Evolutionary conservation across 2,113 vertebrate species (phyloP).

Genomic region (Pipa parva): DNA sequence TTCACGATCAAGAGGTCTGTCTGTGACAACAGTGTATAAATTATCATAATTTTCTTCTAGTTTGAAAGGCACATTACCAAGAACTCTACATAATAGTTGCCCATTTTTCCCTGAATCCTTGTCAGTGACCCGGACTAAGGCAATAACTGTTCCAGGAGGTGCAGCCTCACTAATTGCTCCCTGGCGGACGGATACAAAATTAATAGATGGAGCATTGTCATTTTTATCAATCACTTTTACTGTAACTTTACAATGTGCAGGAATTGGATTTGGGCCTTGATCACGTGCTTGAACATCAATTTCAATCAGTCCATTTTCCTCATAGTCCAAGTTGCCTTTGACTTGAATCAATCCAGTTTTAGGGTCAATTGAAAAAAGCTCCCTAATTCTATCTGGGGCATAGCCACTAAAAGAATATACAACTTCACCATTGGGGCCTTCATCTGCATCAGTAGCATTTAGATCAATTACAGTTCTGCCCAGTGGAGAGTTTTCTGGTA

Average conservation of each 20-base stretch:
- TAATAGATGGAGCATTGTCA: slow-evolving; percentile 92
- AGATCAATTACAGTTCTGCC: slow-evolving; percentile 89
- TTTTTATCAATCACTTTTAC: slow-evolving; percentile 94
- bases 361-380: slow-evolving; percentile 93
- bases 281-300: slow-evolving; percentile 95
- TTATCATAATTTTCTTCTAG: slow-evolving; percentile 97
- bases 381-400: slow-evolving; percentile 84
- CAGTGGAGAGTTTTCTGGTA: slow-evolving; percentile 86
- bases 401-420: slow-evolving; percentile 95
- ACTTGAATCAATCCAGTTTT: slow-evolving; percentile 92
- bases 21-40: slow-evolving; percentile 92
- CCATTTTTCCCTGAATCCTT: slow-evolving; percentile 92
- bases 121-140: slow-evolving; percentile 90
- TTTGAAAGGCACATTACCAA: slow-evolving; percentile 87
- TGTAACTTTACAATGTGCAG: slow-evolving; percentile 95
- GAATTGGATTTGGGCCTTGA: slow-evolving; percentile 93
- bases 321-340: slow-evolving; percentile 93
- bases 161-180: slow-evolving; percentile 96
- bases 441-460: slow-evolving; percentile 93
- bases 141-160: slow-evolving; percentile 90
- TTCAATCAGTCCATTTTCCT: slow-evolving; percentile 90
- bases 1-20: slow-evolving; percentile 89
- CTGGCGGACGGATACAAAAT: slow-evolving; percentile 94
- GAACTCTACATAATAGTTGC: slow-evolving; percentile 89
- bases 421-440: slow-evolving; percentile 92